These are phyloP conservation scores for Scartelaos histophorus DNA, from an alignment of 2,113 vertebrate species.

Conservation along the genomic window DNA sequence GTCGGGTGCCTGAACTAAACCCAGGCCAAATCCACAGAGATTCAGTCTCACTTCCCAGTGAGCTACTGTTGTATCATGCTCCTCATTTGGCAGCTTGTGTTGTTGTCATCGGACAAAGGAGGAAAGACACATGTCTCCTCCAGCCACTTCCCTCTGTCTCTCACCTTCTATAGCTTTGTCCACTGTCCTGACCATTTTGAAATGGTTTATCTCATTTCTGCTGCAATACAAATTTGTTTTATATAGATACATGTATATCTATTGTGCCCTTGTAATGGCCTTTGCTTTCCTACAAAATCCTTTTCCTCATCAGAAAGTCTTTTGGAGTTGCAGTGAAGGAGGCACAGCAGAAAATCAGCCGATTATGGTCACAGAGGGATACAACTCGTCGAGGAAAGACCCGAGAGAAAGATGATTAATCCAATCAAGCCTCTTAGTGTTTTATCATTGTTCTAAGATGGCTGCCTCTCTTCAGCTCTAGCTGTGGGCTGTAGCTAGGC, in stretches of 20 bases:
- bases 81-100: slow-evolving; percentile 29
- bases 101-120: slow-evolving; percentile 17
- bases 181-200: slow-evolving; percentile 17
- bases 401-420: slow-evolving; percentile 65
- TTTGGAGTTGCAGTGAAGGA: slow-evolving; percentile 31
- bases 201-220: slow-evolving; percentile 16
- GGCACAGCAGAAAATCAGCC: slow-evolving; percentile 32
- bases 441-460: slow-evolving; percentile 76
- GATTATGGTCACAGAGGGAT: slow-evolving; percentile 47
- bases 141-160: slow-evolving; percentile 21
- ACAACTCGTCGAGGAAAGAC: slow-evolving; percentile 25
- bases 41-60: slow-evolving; percentile 37
- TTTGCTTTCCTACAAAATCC: slow-evolving; percentile 43
- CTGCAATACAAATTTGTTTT: slow-evolving; percentile 23
- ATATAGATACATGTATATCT: slow-evolving; percentile 54
- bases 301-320: slow-evolving; percentile 37
- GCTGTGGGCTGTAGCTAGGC: slow-evolving; percentile 64
- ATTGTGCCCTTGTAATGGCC: slow-evolving; percentile 46
- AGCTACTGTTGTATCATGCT: slow-evolving; percentile 17
- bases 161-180: slow-evolving; percentile 16
- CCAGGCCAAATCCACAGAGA: slow-evolving; percentile 60
- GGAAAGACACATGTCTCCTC: slow-evolving; percentile 4
- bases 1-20: slow-evolving; percentile 60
- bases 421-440: slow-evolving; percentile 72
- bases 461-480: slow-evolving; percentile 61